Evolutionary conservation across 2,113 vertebrate species (phyloP).

Genomic region (Cariama cristata): DNA sequence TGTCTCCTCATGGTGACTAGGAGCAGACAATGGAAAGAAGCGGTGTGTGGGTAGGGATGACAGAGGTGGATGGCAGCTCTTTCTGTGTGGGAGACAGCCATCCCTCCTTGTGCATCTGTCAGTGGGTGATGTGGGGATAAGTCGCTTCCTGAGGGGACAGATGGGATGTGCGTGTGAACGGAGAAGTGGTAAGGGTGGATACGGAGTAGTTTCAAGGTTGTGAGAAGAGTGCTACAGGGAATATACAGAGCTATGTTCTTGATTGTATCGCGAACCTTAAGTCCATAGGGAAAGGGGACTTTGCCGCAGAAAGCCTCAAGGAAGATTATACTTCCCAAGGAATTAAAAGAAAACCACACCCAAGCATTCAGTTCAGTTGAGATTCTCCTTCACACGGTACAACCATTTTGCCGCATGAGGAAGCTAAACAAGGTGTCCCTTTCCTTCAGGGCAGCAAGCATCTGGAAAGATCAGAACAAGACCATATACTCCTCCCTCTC

Average conservation of each 20-base stretch:
- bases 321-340: not conserved
- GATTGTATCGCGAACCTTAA: not conserved
- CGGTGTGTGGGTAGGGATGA: not conserved
- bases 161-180: not conserved
- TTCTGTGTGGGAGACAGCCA: not conserved
- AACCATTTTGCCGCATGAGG: not conserved
- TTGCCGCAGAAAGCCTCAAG: not conserved
- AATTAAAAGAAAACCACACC: not conserved
- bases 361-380: not conserved
- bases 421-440: not conserved
- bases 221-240: not conserved
- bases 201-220: not conserved
- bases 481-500: not conserved
- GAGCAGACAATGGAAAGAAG: not conserved
- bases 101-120: not conserved
- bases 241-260: not conserved
- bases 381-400: not conserved
- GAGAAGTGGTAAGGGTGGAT: not conserved
- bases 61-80: slow-evolving; percentile 5
- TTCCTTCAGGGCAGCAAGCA: not conserved
- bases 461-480: not conserved
- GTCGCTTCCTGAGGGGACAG: not conserved
- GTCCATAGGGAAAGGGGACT: not conserved
- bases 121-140: not conserved
- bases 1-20: not conserved